These are phyloP conservation scores for Alectoris magna DNA, from an alignment of 2,797 vertebrate species.

Conservation along the genomic window DNA sequence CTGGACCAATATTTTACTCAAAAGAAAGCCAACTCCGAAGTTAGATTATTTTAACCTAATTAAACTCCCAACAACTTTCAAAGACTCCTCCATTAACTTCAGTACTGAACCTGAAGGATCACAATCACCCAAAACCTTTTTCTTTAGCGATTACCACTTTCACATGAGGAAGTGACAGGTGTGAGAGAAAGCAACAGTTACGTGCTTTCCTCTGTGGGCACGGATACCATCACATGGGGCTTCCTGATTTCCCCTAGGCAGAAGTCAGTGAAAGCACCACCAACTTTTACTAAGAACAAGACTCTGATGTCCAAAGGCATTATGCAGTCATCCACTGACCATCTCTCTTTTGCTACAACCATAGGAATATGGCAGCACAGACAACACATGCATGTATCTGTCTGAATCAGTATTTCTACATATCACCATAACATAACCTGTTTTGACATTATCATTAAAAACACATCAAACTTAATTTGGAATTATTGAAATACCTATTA, in stretches of 20 bases:
- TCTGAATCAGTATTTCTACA: neutral
- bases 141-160: neutral
- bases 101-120: neutral
- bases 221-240: rapidly evolving
- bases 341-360: neutral
- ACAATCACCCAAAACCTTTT: neutral
- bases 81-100: neutral
- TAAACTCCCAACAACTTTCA: neutral
- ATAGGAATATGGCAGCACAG: neutral
- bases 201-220: neutral
- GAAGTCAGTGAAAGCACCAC: neutral
- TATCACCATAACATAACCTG: neutral
- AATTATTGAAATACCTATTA: neutral
- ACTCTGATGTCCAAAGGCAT: neutral
- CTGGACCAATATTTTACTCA: neutral
- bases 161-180: neutral
- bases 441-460: neutral
- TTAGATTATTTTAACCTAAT: neutral
- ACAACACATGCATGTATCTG: neutral
- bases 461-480: neutral
- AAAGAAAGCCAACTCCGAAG: neutral
- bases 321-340: neutral
- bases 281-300: neutral
- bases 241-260: neutral
- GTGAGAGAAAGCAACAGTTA: neutral